Conservation (phyloP, 1,140 invertebrate genomes). For the Ridgeia piscesae region DNA sequence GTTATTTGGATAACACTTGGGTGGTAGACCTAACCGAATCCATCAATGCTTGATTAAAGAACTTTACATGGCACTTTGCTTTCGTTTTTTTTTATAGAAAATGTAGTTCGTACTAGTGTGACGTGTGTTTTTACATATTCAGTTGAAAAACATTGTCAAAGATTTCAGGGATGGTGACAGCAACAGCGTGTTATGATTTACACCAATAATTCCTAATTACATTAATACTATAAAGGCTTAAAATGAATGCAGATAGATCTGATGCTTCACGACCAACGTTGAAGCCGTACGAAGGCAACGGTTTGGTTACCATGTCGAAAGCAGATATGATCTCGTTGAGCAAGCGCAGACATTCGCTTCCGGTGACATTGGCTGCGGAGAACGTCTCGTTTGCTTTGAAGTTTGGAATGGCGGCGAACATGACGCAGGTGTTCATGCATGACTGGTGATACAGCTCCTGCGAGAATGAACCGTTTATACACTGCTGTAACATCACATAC, state of each 20-base stretch:
- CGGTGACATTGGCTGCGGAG: constrained; percentile 87
- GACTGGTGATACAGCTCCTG: constrained; percentile 90
- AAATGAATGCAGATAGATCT: background rate
- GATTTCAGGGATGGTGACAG: too few relatives aligned
- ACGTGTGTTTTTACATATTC: too few relatives aligned
- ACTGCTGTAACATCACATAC: background rate
- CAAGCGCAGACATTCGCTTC: constrained; percentile 89
- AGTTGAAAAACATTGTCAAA: too few relatives aligned
- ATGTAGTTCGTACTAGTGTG: too few relatives aligned
- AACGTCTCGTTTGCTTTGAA: constrained; percentile 83
- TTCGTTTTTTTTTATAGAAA: too few relatives aligned
- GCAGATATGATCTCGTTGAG: constrained; percentile 95
- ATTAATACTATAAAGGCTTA: too few relatives aligned
- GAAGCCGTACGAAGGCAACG: background rate
- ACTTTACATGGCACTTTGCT: too few relatives aligned
- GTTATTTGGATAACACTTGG: background rate
- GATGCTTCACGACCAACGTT: background rate
- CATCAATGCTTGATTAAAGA: too few relatives aligned
- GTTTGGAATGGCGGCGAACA: constrained; percentile 90
- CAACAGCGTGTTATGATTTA: too few relatives aligned
- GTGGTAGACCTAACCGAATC: too few relatives aligned
- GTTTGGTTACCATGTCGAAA: constrained; percentile 67
- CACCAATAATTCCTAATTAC: too few relatives aligned
- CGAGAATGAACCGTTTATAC: background rate
- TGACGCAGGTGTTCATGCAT: constrained; percentile 83